Base-by-base conservation (phyloP, 2,797 vertebrate genomes). In the Tenualosa ilisha region DNA sequence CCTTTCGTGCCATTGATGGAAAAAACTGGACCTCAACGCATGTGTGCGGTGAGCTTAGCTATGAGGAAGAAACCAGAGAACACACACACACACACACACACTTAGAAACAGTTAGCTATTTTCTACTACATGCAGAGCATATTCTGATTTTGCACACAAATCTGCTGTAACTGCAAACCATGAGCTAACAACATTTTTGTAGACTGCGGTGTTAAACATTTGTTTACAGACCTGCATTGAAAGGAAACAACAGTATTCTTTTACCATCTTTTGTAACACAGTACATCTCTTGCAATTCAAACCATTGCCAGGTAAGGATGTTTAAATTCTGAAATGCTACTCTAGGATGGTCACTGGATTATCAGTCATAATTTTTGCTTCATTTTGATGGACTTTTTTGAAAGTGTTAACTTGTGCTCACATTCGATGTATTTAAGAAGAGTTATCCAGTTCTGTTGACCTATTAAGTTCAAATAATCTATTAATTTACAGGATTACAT, bases 11-110 rank as follows among this genome's bases (percentile, higher is more conserved):
- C 72, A 22, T 22, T 46, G 37, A 20, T 7, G 40, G 17, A 79
- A 46, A 43, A 43, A 46, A 79, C 15, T 22, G 37, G 17, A 46
- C 40, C 72, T 79, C 72, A 79, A 43, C 72, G 22, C 40, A 46
- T 46, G 72, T 79, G 72, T 79, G 72, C 13, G 72, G 72, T 79
- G 17, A 79, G 72, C 40, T 75, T 46, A 20, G 72, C 72, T 79
- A 79, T 79, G 72, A 79, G 72, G 72, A 79, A 79, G 72, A 7
- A 43, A 46, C 15, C 17, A 7, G 22, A 46, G 72, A 17, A 79
- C 50, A 79, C 72, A 43, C 37, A 79, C 68, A 75, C 53, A 40
- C 40, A 6, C 15, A n/a, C 22, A 26, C 81, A 75, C 31, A 50
- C 75, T 82, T 50, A 15, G 31, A 26, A 81, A 5, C n/a, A 2